Base-by-base conservation (phyloP, 2,888 invertebrate species). In the Torymus tubicola region DNA sequence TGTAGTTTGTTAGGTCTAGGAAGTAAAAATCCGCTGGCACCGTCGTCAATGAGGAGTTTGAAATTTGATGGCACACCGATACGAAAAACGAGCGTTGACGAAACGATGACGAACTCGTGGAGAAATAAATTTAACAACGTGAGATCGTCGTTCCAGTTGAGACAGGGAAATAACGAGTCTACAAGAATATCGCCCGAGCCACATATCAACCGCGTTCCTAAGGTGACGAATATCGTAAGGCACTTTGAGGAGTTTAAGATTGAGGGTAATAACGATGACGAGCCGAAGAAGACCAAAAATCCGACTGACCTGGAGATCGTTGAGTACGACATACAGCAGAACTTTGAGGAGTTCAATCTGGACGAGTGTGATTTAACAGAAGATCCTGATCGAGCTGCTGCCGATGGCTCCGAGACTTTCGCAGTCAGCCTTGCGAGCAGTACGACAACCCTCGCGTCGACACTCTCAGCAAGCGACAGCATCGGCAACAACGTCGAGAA, bases 331-430 rank as follows among this genome's bases (percentile, higher is more conserved):
- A 92, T 95, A 86, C 93, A 94, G 82, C 95, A 95, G 88, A 95
- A 95, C 90, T 96, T 96, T 87, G 96, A 96, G 87, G 96, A 96
- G 88, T 96, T 96, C 89, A 95, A 95, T 87, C 92, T 96, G 85
- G 95, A 95, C 87, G 95, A 95, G 76, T 93, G 93, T 89, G 95
- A 95, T 89, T 93, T 93, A 0, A 64, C 78, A 13, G 89, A 90
- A 64, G 89, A 91, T 83, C 87, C 89, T 2, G 87, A 89, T 80
- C 85, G 90, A 42, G 86, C 87, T 0, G 90, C 90, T 18, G 89
- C 87, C 42, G 89, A 90, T 76, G 89, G 90, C 4, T 90, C 90
- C 1, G 91, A 90, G 67, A 85, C 87, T 69, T 86, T 90, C 52
- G 84, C 82, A n/a, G 85, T 82, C 57, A 68, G 82, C 1, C 70